Evolutionary conservation across 2,888 invertebrate genomes (phyloP).

Genomic region (Pilophorus perplexus): DNA sequence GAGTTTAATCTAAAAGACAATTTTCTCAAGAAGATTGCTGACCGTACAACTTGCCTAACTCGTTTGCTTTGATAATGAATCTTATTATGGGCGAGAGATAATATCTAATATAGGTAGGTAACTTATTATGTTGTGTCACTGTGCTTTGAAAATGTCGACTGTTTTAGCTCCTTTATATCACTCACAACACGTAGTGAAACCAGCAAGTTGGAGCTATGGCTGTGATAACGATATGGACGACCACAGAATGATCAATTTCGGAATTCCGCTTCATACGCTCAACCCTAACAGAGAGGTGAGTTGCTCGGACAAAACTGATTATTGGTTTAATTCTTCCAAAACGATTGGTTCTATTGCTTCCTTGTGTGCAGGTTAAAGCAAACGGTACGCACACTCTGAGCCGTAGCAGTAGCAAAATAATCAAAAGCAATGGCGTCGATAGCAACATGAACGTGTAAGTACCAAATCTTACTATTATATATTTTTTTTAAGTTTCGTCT

Average conservation of each 20-base stretch:
- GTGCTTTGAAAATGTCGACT: no score
- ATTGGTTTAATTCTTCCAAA: no score
- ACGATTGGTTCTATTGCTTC: not conserved
- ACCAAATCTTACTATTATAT: not conserved
- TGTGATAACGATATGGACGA: slow-evolving; percentile 47
- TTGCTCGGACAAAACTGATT: not conserved
- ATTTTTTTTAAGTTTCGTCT: not conserved
- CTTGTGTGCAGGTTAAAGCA: slow-evolving; percentile 46
- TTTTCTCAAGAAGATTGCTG: no score
- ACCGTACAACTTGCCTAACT: no score
- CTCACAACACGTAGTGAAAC: slow-evolving; percentile 76
- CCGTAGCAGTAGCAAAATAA: slow-evolving; percentile 46
- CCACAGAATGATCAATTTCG: slow-evolving; percentile 60
- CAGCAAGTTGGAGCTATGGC: slow-evolving; percentile 76
- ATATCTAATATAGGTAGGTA: no score
- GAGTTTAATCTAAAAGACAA: no score
- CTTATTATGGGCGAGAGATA: no score
- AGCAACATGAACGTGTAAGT: slow-evolving; percentile 66
- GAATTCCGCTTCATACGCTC: slow-evolving; percentile 58
- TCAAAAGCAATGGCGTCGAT: slow-evolving; percentile 55
- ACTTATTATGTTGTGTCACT: no score
- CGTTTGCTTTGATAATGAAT: no score
- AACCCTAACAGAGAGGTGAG: slow-evolving; percentile 34
- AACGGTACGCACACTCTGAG: slow-evolving; percentile 49
- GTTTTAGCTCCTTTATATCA: slow-evolving; percentile 77